phyloP scores from a whole-genome alignment of 1,140 invertebrate species.

The Heterodera carotae region DNA sequence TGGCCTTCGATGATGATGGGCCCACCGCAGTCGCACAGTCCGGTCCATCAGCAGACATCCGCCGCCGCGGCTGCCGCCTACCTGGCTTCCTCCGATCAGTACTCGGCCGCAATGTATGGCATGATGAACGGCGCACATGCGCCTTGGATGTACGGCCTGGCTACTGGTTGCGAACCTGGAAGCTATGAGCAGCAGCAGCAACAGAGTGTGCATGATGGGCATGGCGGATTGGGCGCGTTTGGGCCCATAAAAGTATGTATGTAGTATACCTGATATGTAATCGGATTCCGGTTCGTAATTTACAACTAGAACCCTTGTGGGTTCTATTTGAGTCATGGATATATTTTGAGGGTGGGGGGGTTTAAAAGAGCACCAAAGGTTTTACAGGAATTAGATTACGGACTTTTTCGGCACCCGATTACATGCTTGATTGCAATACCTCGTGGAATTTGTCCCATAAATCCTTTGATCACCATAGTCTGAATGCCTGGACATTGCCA shows the following conservation, averaged over 20 bases:
- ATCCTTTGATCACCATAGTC: neutral
- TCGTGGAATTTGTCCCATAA: constrained; percentile 1
- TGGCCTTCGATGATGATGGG: constrained; percentile 3
- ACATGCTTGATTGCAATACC: too few relatives aligned
- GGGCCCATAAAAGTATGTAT: neutral
- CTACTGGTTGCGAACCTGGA: neutral
- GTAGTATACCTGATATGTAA: too few relatives aligned
- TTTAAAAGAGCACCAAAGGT: too few relatives aligned
- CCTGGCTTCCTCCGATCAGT: neutral
- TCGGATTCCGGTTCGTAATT: too few relatives aligned
- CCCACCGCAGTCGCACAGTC: constrained; percentile 1
- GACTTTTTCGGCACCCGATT: too few relatives aligned
- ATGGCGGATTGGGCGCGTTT: constrained; percentile 5
- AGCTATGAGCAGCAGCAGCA: constrained; percentile 9
- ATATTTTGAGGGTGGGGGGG: too few relatives aligned
- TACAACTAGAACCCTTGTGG: too few relatives aligned
- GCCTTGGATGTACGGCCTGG: neutral
- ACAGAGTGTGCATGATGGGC: neutral
- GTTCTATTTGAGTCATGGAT: too few relatives aligned
- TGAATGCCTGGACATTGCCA: neutral
- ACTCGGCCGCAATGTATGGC: neutral
- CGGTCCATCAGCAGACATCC: neutral
- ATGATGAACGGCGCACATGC: neutral
- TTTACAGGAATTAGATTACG: neutral
- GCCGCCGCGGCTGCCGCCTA: neutral